Evolutionary conservation across 2,113 vertebrate species (phyloP).

Genomic region (Alectura lathami): DNA sequence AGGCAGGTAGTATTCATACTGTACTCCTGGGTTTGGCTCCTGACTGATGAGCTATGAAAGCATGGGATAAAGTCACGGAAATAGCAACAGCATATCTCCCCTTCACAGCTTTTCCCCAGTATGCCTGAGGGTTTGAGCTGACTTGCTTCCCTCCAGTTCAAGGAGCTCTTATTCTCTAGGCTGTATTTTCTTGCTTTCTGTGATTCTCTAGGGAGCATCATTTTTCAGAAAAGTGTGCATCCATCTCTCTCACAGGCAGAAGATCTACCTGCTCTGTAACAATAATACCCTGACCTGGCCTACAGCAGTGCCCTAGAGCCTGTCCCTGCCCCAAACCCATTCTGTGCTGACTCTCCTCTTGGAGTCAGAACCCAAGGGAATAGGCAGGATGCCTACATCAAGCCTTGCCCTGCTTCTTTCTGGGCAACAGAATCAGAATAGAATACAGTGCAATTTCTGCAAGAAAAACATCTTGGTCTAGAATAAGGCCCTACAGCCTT

Average conservation of each 20-base stretch:
- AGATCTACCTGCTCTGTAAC: not conserved
- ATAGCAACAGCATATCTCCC: not conserved
- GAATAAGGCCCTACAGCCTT: not conserved
- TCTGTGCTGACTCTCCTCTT: not conserved
- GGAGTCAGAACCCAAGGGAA: not conserved
- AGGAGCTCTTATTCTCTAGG: not conserved
- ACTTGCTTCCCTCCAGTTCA: not conserved
- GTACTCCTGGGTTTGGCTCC: slow-evolving; percentile 87
- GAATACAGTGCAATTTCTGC: not conserved
- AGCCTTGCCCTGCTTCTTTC: not conserved
- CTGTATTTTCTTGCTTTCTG: not conserved
- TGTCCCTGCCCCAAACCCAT: not conserved
- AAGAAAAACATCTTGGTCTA: not conserved
- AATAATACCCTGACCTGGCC: not conserved
- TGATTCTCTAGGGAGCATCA: not conserved
- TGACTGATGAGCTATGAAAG: slow-evolving; percentile 89
- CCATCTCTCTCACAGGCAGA: not conserved
- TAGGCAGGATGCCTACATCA: not conserved
- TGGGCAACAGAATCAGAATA: not conserved
- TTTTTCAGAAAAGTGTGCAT: not conserved
- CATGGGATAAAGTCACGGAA: not conserved
- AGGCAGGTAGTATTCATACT: slow-evolving; percentile 89
- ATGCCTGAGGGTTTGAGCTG: not conserved
- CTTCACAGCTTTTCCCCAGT: not conserved
- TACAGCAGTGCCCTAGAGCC: not conserved